phyloP scores from a whole-genome alignment of 1,140 invertebrate genomes.

The Eriocheir sinensis region DNA sequence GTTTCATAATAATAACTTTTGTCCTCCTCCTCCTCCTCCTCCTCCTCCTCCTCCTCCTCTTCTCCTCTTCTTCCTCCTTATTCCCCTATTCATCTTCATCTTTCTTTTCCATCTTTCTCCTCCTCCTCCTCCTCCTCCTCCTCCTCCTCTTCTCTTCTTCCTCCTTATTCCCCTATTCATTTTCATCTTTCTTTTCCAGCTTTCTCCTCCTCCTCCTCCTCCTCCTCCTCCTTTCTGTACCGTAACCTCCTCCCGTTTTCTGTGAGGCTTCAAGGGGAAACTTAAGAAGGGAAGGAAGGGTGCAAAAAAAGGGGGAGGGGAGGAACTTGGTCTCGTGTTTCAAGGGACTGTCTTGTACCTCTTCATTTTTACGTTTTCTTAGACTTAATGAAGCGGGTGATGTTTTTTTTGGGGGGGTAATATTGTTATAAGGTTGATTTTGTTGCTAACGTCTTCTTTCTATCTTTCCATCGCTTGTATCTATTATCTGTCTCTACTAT shows the following conservation, averaged over 20 bases:
- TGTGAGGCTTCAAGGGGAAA: neutral
- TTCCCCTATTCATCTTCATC: neutral
- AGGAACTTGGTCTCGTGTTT: too few relatives aligned
- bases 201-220: neutral
- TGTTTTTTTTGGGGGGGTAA: too few relatives aligned
- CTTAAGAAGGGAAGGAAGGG: neutral
- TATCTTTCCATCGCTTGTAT: too few relatives aligned
- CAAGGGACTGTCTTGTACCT: too few relatives aligned
- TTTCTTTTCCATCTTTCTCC: neutral
- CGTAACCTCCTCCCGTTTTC: neutral
- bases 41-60: neutral
- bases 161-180: neutral
- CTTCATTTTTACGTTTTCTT: too few relatives aligned
- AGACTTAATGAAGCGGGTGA: too few relatives aligned
- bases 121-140: neutral
- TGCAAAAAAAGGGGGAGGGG: neutral
- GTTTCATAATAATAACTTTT: neutral
- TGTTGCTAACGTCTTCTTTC: too few relatives aligned
- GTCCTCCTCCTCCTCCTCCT: neutral
- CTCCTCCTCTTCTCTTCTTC: neutral
- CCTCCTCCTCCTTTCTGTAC: neutral
- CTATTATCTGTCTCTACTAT: too few relatives aligned
- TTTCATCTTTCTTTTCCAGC: neutral
- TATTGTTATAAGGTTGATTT: too few relatives aligned
- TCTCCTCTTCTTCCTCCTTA: neutral